Percentiles rank a stretch among this genome's conserved stretches.
These are phyloP conservation scores for Ondatra zibethicus DNA, from an alignment of 2,113 vertebrate species.

Conservation along the genomic window DNA sequence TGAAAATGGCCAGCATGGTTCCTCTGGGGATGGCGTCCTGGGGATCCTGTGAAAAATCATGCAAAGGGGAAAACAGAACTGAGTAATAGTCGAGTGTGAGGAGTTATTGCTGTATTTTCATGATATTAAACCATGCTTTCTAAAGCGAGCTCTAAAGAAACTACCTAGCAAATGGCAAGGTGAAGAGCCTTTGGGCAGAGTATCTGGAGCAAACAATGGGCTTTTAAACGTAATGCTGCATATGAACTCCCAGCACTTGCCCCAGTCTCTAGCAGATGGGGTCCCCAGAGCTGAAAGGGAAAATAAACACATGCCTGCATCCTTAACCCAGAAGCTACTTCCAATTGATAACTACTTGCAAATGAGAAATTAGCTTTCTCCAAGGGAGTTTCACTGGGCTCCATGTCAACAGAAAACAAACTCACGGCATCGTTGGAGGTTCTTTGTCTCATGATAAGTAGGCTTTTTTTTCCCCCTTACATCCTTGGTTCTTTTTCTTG, in stretches of 20 bases:
- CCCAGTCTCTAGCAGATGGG: background rate
- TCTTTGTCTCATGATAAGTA: background rate
- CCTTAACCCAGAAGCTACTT: background rate
- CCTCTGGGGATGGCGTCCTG: constrained; percentile 96
- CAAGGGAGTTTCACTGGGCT: background rate
- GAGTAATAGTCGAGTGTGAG: background rate
- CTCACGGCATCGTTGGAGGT: background rate
- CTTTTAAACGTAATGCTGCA: background rate
- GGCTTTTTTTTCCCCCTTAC: background rate
- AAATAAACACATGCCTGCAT: background rate
- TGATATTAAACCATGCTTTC: background rate
- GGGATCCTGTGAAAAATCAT: constrained; percentile 88
- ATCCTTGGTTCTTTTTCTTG: background rate
- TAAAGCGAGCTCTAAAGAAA: background rate
- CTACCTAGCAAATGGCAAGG: background rate
- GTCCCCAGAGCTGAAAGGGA: background rate
- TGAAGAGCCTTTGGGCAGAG: background rate
- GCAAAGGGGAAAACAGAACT: background rate
- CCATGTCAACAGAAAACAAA: background rate
- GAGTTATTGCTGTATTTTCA: constrained; percentile 39
- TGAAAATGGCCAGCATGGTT: constrained; percentile 95
- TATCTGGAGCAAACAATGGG: background rate
- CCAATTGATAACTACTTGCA: background rate
- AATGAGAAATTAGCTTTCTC: background rate
- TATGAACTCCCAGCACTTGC: background rate